These are phyloP conservation scores for Gymnoscopelus microlampas DNA, from an alignment of 2,797 vertebrate genomes.

Conservation along the genomic window DNA sequence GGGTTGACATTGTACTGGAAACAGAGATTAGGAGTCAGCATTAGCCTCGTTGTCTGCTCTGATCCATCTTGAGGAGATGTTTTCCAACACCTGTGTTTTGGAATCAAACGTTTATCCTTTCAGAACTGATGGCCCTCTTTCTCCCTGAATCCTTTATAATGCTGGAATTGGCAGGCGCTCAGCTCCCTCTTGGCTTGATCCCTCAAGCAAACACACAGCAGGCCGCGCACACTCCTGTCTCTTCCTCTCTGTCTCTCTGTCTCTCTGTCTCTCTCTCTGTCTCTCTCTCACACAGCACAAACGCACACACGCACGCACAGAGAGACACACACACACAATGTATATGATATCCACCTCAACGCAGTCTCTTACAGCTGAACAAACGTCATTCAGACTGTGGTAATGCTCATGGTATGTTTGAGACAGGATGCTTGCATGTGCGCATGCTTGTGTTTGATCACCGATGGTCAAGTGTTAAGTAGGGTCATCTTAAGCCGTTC, in stretches of 20 bases:
- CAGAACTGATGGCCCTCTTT: slow-evolving; percentile 11
- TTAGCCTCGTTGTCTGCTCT: slow-evolving; percentile 51
- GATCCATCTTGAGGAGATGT: slow-evolving; percentile 48
- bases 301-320: too few species aligned
- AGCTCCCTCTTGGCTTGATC: slow-evolving; percentile 6
- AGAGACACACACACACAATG: too few species aligned
- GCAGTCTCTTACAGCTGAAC: too few species aligned
- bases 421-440: too few species aligned
- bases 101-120: slow-evolving; percentile 20
- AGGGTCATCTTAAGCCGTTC: too few species aligned
- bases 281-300: background rate
- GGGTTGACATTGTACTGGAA: slow-evolving; percentile 18
- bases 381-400: too few species aligned
- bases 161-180: slow-evolving; percentile 38
- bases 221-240: slow-evolving; percentile 6
- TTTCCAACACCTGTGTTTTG: slow-evolving; percentile 42
- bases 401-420: too few species aligned
- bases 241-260: background rate
- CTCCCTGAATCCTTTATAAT: slow-evolving; percentile 21
- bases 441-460: too few species aligned
- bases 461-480: too few species aligned
- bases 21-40: slow-evolving; percentile 37
- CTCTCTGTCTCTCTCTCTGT: slow-evolving; percentile 1
- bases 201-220: slow-evolving; percentile 40
- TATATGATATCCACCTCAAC: too few species aligned